phyloP scores from a whole-genome alignment of 2,113 vertebrate species.

The Podocnemis expansa region DNA sequence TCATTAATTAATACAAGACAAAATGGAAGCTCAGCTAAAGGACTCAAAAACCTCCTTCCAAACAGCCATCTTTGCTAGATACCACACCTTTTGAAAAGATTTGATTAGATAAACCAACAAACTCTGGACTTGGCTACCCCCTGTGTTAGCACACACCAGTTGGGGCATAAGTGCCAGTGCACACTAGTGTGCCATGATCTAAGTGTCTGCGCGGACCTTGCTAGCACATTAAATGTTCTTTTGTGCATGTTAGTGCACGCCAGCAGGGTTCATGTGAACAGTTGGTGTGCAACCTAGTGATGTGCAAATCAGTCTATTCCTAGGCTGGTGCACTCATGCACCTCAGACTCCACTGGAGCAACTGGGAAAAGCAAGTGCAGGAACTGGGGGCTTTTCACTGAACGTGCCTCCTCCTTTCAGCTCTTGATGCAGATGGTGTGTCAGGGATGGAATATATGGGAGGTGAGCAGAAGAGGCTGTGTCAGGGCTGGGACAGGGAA shows the following conservation, averaged over 20 bases:
- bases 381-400: not conserved
- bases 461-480: not conserved
- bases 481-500: fast-evolving
- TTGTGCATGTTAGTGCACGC: not conserved
- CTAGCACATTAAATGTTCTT: no score
- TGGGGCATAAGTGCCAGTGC: not conserved
- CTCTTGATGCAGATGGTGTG: not conserved
- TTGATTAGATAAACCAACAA: not conserved
- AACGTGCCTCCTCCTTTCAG: not conserved
- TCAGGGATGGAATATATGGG: not conserved
- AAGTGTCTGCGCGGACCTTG: not conserved
- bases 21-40: not conserved
- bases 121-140: not conserved
- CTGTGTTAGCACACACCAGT: no score
- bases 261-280: not conserved
- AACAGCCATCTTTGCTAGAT: not conserved
- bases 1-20: not conserved
- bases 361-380: not conserved
- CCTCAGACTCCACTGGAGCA: not conserved
- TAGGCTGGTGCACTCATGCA: not conserved
- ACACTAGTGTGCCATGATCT: not conserved
- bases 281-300: not conserved
- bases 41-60: not conserved
- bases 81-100: not conserved
- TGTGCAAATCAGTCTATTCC: not conserved